phyloP scores from a whole-genome alignment of 2,113 vertebrate species.

The Entosphenus tridentatus region DNA sequence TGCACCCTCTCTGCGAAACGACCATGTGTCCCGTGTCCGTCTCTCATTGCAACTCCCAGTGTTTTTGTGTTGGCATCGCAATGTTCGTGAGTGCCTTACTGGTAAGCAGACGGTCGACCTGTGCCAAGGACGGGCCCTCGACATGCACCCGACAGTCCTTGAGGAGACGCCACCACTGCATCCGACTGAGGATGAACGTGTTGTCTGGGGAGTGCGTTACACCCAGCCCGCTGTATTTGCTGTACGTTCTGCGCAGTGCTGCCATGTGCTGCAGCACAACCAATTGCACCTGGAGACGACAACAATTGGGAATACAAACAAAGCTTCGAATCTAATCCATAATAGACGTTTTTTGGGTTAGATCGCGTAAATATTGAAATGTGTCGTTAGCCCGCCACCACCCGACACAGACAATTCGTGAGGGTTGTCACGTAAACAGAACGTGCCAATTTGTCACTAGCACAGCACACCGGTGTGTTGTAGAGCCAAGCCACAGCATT shows the following conservation, averaged over 20 bases:
- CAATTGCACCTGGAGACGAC: constrained; percentile 30
- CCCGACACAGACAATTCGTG: no score
- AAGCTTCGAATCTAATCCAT: not conserved
- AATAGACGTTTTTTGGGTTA: no score
- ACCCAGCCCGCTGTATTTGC: constrained; percentile 52
- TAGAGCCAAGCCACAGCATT: no score
- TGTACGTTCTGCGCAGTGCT: constrained; percentile 36
- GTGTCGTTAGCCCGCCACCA: no score
- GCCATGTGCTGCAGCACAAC: constrained; percentile 30
- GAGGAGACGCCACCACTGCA: constrained; percentile 64
- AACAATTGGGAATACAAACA: not conserved
- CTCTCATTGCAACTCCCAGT: not conserved
- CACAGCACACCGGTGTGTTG: no score
- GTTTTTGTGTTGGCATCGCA: not conserved
- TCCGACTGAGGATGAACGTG: constrained; percentile 31
- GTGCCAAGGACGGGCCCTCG: constrained; percentile 25
- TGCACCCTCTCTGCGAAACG: not conserved
- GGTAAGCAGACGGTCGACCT: constrained; percentile 29
- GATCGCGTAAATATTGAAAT: no score
- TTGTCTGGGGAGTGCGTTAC: constrained; percentile 23
- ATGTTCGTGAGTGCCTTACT: constrained; percentile 20
- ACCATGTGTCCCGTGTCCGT: not conserved
- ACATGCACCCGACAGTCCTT: constrained; percentile 54
- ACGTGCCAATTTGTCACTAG: no score
- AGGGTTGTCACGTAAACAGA: no score